Evolutionary conservation across 2,113 vertebrate species (phyloP).

Genomic region (Dipodomys spectabilis): DNA sequence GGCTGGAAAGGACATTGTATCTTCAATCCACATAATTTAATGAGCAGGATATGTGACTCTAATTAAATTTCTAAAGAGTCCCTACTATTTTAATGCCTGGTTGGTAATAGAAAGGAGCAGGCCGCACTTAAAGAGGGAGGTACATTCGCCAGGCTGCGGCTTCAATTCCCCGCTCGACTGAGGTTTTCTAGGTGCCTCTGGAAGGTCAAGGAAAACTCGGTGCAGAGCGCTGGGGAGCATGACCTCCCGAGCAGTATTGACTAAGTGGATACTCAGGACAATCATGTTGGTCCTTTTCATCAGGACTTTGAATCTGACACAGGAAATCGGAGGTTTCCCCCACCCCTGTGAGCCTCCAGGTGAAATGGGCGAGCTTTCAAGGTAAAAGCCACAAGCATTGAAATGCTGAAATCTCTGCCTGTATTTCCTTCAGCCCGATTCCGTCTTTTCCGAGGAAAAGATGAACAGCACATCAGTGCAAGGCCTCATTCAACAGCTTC

Average conservation of each 20-base stretch:
- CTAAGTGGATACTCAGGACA: not conserved
- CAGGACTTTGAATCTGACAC: constrained; percentile 26
- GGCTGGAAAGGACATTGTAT: constrained; percentile 70
- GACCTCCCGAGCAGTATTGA: not conserved
- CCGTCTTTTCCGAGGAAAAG: constrained; percentile 58
- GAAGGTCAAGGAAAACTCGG: not conserved
- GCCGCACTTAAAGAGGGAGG: constrained; percentile 11
- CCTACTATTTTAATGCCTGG: constrained; percentile 46
- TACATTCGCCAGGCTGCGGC: not conserved
- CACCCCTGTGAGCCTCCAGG: not conserved
- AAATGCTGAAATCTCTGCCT: constrained; percentile 54
- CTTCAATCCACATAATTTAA: constrained; percentile 71
- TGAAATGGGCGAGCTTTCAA: constrained; percentile 62
- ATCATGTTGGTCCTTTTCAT: not conserved
- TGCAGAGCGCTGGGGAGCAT: not conserved
- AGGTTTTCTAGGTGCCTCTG: not conserved
- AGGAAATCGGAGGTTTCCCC: not conserved
- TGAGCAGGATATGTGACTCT: constrained; percentile 55
- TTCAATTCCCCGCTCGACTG: not conserved
- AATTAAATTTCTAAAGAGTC: constrained; percentile 78
- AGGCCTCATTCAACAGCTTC: not conserved
- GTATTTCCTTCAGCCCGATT: constrained; percentile 53
- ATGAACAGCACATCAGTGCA: not conserved
- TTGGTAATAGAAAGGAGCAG: constrained; percentile 59
- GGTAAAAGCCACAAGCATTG: constrained; percentile 50